Percentiles rank a stretch among this genome's conserved stretches.
Conservation (phyloP, 2,113 vertebrate species). For the Etheostoma cragini region DNA sequence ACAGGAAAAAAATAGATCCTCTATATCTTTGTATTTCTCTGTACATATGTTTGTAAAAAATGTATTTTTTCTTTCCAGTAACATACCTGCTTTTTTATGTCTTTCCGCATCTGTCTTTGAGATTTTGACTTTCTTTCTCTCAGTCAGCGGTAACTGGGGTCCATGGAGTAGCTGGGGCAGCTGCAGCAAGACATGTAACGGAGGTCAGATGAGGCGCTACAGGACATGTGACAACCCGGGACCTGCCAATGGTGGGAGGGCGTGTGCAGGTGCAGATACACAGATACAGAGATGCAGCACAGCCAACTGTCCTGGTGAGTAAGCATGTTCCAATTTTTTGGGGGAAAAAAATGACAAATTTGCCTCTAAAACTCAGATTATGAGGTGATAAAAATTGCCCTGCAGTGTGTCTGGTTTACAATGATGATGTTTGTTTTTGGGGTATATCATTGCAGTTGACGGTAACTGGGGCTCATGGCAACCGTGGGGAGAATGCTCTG, state of each 20-base stretch:
- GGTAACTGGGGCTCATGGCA: slow-evolving; percentile 95
- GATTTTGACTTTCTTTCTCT: slow-evolving; percentile 9
- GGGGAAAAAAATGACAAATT: neutral
- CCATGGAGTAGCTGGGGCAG: slow-evolving; percentile 93
- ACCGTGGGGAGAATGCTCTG: slow-evolving; percentile 90
- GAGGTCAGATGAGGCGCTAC: slow-evolving; percentile 91
- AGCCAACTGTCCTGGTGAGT: slow-evolving; percentile 88
- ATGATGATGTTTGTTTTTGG: neutral
- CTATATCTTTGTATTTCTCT: neutral
- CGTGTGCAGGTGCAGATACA: slow-evolving; percentile 90
- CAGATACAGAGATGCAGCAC: slow-evolving; percentile 91
- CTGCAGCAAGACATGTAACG: slow-evolving; percentile 92
- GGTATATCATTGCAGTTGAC: slow-evolving; percentile 85
- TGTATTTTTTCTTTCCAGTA: neutral
- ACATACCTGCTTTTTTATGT: neutral
- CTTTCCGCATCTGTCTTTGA: neutral
- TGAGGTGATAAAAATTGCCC: neutral
- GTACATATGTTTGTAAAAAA: neutral
- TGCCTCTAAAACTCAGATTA: neutral
- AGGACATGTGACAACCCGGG: slow-evolving; percentile 92
- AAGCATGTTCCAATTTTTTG: neutral
- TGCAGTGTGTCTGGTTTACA: fast-evolving
- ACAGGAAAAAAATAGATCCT: neutral
- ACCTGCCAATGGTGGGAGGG: slow-evolving; percentile 89
- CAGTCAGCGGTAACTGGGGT: slow-evolving; percentile 94